Evolutionary conservation across 2,797 vertebrate genomes (phyloP), one percentile per base, ranked within the genome.

Genomic region (Myotis planiceps): DNA sequence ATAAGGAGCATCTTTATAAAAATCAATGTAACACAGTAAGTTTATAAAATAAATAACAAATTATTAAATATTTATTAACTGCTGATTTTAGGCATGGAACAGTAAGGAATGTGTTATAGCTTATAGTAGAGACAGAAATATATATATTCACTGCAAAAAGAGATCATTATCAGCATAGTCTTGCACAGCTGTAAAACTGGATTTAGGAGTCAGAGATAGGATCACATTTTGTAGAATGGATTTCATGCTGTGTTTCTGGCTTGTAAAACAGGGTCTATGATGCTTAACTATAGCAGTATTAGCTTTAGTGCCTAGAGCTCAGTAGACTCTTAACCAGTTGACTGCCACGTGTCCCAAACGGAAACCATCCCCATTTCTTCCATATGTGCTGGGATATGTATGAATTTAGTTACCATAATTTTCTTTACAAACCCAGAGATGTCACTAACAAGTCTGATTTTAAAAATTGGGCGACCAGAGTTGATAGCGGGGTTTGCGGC

Each of bases 11-110:
- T 0, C 3, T 51, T 96, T 88, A 29, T 45, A 75, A 63, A 84
- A 88, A 88, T 76, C 65, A 82, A 6, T 63, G 21, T 79, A 91
- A 71, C 6, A 32, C 47, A 49, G 60, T 47, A 32, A 34, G 15
- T 63, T 89, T 65, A 12, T 37, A 90, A 82, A 21, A 82, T 74
- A 87, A 3, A 19, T 95, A 88, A 95, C 10, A 34, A 69, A 88
- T 88, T 29, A 34, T 79, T 63, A 45, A 74, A 79, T 79, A 45
- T 94, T 79, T 86, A 55, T 79, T 55, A 10, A 6, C 5, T 86
- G 13, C 10, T 16, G 55, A 47, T 86, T 68, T 0, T 68, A 75
- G 47, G 18, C 23, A 32, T 14, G 39, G 34, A 94, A 66, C 8
- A 82, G 9, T 65, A 89, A 82, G 49, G 72, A 82, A 37, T 76